phyloP scores from a whole-genome alignment of 2,113 vertebrate genomes.

The Sander vitreus region DNA sequence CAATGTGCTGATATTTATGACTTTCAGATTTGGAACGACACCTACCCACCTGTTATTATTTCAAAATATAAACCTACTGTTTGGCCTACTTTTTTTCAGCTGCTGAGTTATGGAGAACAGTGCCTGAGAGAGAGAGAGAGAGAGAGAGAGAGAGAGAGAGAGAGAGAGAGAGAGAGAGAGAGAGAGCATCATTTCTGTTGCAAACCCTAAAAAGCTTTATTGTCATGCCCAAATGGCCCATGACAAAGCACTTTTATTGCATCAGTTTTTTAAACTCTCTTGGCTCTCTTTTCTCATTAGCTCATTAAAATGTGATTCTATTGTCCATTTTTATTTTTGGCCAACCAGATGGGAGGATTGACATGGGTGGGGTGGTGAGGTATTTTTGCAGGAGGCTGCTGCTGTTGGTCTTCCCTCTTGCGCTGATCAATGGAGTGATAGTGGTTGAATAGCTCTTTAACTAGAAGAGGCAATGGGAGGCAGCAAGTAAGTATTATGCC shows the following conservation, averaged over 20 bases:
- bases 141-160: not conserved
- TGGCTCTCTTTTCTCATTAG: constrained; percentile 12
- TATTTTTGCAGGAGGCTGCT: constrained; percentile 33
- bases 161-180: not conserved
- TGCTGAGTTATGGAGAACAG: not conserved
- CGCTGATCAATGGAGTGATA: constrained; percentile 28
- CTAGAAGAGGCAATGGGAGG: not conserved
- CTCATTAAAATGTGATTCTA: constrained; percentile 27
- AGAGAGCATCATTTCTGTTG: not conserved
- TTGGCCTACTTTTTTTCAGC: constrained; percentile 7
- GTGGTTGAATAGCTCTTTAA: constrained; percentile 20
- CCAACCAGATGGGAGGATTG: constrained; percentile 60
- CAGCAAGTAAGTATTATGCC: not conserved
- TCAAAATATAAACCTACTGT: constrained; percentile 1
- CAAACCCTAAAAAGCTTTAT: constrained; percentile 9
- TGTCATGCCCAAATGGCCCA: constrained; percentile 8
- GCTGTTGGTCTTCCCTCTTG: constrained; percentile 17
- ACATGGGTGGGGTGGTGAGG: constrained; percentile 6
- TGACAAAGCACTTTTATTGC: not conserved
- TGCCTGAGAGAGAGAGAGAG: not conserved
- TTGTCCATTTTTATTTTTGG: constrained; percentile 36
- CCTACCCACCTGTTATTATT: constrained; percentile 25
- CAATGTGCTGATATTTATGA: not conserved
- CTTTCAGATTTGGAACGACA: constrained; percentile 12
- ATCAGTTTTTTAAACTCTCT: constrained; percentile 30